These are phyloP conservation scores for Columba guinea DNA, from an alignment of 2,797 vertebrate species.

Conservation along the genomic window DNA sequence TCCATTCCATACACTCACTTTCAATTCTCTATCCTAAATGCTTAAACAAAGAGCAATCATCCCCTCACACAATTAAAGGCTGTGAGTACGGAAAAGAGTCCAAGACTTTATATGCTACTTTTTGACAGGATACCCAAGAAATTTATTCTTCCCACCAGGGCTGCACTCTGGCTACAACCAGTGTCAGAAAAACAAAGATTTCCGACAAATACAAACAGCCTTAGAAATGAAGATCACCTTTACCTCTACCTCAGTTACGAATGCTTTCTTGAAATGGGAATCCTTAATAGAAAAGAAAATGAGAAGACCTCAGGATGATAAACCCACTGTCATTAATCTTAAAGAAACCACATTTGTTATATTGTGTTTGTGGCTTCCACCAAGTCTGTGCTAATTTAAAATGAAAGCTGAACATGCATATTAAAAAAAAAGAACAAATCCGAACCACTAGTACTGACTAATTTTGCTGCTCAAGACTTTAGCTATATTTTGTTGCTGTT, in stretches of 20 bases:
- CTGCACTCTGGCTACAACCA: not conserved
- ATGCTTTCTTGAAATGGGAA: not conserved
- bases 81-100: not conserved
- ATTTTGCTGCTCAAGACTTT: not conserved
- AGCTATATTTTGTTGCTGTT: not conserved
- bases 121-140: not conserved
- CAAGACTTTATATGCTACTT: not conserved
- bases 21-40: not conserved
- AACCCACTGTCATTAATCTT: not conserved
- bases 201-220: not conserved
- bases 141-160: not conserved
- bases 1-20: not conserved
- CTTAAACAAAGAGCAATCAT: not conserved
- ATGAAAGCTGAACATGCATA: not conserved
- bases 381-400: slow-evolving; percentile 20
- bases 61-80: not conserved
- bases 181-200: not conserved
- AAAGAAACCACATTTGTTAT: not conserved
- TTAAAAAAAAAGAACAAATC: not conserved
- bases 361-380: not conserved
- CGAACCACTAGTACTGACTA: not conserved
- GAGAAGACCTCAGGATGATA: not conserved
- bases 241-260: not conserved
- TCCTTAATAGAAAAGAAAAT: not conserved
- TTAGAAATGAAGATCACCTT: not conserved